phyloP scores from a whole-genome alignment of 2,888 invertebrate species.

The Troides aeacus region DNA sequence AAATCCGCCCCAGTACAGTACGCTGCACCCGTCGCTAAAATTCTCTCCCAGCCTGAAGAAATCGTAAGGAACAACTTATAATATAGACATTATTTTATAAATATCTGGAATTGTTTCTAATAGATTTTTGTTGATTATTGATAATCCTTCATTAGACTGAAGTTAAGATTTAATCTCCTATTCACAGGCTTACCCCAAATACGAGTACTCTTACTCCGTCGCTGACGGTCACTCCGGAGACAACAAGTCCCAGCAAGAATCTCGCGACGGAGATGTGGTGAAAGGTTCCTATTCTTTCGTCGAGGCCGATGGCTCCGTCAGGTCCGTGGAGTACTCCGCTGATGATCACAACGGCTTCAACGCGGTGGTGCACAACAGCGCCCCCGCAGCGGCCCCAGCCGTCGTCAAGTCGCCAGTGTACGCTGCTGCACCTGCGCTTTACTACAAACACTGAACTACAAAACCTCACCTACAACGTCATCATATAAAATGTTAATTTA shows the following conservation, averaged over 20 bases:
- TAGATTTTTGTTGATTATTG: neutral
- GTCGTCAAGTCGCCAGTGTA: constrained; percentile 42
- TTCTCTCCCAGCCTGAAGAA: constrained; percentile 40
- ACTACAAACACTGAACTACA: constrained; percentile 4
- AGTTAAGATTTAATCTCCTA: neutral
- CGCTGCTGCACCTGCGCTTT: constrained; percentile 39
- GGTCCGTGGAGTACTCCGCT: constrained; percentile 10
- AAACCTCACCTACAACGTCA: too few relatives aligned
- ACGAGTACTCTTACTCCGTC: constrained; percentile 73
- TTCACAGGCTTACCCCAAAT: constrained; percentile 55
- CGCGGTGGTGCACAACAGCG: constrained; percentile 61
- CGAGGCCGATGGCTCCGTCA: constrained; percentile 71
- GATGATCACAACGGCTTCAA: constrained; percentile 66
- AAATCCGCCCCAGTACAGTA: constrained; percentile 40
- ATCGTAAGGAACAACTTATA: constrained; percentile 35
- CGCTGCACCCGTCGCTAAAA: constrained; percentile 42
- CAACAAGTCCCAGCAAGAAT: constrained; percentile 72
- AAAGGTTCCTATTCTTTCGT: constrained; percentile 73
- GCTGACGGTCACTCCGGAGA: constrained; percentile 76
- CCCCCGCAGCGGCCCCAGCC: constrained; percentile 52
- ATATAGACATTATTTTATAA: too few relatives aligned
- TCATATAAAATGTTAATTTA: constrained; percentile 35
- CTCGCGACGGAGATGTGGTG: constrained; percentile 71
- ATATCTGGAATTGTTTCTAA: too few relatives aligned
- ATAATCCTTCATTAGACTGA: too few relatives aligned